Conservation (phyloP, 2,113 vertebrate genomes). For the Pelmatolapia mariae region DNA sequence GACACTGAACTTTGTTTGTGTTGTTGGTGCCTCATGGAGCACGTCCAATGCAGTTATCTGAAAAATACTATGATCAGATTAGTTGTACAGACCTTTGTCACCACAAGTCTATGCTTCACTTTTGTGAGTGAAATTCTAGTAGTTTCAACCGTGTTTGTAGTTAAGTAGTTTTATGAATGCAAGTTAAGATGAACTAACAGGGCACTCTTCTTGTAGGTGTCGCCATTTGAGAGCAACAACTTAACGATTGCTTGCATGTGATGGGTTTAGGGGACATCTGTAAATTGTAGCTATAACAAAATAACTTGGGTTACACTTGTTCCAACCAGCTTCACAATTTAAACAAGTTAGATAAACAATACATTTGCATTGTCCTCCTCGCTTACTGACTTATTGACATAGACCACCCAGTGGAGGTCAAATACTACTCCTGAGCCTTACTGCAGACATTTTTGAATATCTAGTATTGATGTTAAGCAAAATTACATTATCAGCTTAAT, state of each 20-base stretch:
- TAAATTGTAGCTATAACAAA: background rate
- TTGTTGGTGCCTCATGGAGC: background rate
- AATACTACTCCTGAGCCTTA: background rate
- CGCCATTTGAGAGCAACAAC: background rate
- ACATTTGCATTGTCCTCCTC: background rate
- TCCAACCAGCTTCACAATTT: background rate
- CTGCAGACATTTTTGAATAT: background rate
- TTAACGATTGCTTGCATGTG: background rate
- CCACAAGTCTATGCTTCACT: background rate
- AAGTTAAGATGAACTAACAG: background rate
- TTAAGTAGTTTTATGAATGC: rapidly evolving
- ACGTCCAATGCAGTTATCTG: rapidly evolving
- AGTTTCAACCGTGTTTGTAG: background rate
- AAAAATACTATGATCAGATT: background rate
- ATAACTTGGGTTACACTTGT: background rate
- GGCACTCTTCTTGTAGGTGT: background rate
- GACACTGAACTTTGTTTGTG: background rate
- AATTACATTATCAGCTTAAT: background rate
- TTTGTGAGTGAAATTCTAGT: background rate
- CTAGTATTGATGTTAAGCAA: background rate
- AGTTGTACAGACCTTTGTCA: background rate
- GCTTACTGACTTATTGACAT: background rate
- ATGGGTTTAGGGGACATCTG: background rate
- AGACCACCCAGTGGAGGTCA: background rate
- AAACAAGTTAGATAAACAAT: background rate